phyloP scores from a whole-genome alignment of 2,797 vertebrate species.

The Brotula barbata region DNA sequence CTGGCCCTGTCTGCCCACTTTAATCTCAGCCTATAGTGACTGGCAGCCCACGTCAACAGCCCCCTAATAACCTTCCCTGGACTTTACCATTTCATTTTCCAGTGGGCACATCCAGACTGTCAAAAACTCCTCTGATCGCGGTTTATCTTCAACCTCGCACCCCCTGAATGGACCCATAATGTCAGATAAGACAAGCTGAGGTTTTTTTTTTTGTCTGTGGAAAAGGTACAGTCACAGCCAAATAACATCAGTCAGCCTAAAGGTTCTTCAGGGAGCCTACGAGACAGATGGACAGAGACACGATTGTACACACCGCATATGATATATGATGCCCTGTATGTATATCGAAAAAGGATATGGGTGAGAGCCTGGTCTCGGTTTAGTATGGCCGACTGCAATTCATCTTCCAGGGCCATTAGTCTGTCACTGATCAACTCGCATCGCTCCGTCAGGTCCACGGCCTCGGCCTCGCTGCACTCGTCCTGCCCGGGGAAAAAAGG shows the following conservation, averaged over 20 bases:
- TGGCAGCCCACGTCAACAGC: conserved; percentile 54
- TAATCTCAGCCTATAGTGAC: conserved; percentile 62
- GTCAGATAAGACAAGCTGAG: conserved; percentile 57
- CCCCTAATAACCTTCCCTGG: conserved; percentile 60
- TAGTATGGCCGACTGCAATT: conserved; percentile 80
- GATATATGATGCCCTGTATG: conserved; percentile 22
- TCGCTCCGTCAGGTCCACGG: conserved; percentile 79
- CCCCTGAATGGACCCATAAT: conserved; percentile 47
- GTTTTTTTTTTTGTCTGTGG: conserved; percentile 11
- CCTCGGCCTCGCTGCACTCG: conserved; percentile 61
- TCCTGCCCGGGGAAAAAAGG: conserved; percentile 50
- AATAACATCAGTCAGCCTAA: conserved; percentile 39
- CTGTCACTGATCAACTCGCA: conserved; percentile 86
- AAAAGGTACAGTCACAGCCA: conserved; percentile 40
- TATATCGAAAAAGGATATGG: conserved; percentile 86
- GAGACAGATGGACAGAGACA: conserved; percentile 35
- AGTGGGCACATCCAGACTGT: conserved; percentile 47
- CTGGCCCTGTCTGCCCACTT: conserved; percentile 50
- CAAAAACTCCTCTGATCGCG: conserved; percentile 52
- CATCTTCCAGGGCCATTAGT: conserved; percentile 84
- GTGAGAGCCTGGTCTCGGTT: conserved; percentile 81
- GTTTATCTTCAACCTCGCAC: conserved; percentile 48
- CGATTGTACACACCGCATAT: conserved; percentile 13
- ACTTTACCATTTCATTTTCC: conserved; percentile 65
- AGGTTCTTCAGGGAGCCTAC: conserved; percentile 31